Conservation (phyloP, 1,140 invertebrate species). For the Zophobas atratus region DNA sequence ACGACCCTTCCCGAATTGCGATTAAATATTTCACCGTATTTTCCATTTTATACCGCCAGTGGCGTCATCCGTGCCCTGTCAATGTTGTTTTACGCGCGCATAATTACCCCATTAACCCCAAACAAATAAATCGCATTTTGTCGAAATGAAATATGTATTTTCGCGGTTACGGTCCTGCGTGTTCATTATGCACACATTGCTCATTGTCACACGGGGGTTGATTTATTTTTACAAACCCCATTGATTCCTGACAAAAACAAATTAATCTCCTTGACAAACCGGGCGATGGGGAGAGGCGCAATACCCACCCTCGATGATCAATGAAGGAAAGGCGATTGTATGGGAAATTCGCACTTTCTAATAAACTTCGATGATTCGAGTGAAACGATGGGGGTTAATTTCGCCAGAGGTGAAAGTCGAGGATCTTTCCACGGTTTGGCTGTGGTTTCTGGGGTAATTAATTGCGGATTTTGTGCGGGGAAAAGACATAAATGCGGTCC, state of each 20-base stretch:
- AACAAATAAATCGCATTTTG: conserved; percentile 17
- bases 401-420: neutral
- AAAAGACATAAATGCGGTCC: conserved; percentile 13
- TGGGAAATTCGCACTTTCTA: neutral
- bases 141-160: conserved; percentile 13
- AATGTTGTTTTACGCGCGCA: conserved; percentile 5
- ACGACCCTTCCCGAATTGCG: too few species aligned
- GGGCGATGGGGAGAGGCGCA: neutral
- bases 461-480: conserved; percentile 3
- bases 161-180: conserved; percentile 14
- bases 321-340: conserved; percentile 11
- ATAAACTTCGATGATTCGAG: conserved; percentile 3
- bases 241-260: conserved; percentile 22
- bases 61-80: neutral
- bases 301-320: conserved; percentile 4
- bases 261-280: conserved; percentile 14
- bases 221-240: conserved; percentile 17
- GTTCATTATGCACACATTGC: conserved; percentile 6
- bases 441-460: neutral
- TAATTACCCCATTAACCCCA: conserved; percentile 14
- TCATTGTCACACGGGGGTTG: neutral
- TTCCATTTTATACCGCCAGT: too few species aligned
- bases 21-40: too few species aligned
- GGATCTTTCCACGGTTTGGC: neutral
- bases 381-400: neutral